Percentiles rank a stretch among this genome's conserved stretches.
Conservation (phyloP, 2,888 invertebrate species). For the Pycnomerus fuliginosus region DNA sequence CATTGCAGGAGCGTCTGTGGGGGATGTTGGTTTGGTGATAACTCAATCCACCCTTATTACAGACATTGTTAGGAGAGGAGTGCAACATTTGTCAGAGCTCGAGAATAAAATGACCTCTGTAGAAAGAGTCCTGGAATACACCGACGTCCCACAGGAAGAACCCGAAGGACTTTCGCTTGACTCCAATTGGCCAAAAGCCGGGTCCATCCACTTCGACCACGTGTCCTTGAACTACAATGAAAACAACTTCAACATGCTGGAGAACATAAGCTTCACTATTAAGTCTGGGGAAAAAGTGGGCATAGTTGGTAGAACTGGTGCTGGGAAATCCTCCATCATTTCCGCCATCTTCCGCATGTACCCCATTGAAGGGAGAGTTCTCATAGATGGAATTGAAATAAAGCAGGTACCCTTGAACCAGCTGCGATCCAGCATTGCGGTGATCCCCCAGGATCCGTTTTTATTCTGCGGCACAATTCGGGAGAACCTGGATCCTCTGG, state of each 20-base stretch:
- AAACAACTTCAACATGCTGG: conserved; percentile 68
- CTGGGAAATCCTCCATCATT: conserved; percentile 76
- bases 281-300: conserved; percentile 70
- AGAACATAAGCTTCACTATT: conserved; percentile 65
- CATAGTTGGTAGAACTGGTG: conserved; percentile 79
- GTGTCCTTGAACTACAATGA: conserved; percentile 70
- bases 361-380: conserved; percentile 70
- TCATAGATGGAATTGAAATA: conserved; percentile 75
- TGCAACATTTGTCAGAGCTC: conserved; percentile 78
- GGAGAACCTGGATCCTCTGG: conserved; percentile 84
- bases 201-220: conserved; percentile 65
- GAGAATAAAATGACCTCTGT: conserved; percentile 83
- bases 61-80: conserved; percentile 61
- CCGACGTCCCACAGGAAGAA: conserved; percentile 51
- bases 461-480: conserved; percentile 82
- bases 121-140: conserved; percentile 65
- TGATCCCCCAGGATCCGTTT: conserved; percentile 82
- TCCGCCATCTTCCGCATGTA: conserved; percentile 77
- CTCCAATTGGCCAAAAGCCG: conserved; percentile 69
- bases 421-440: conserved; percentile 71
- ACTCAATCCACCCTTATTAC: conserved; percentile 76
- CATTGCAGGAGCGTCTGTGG: conserved; percentile 35
- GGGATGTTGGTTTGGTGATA: conserved; percentile 59
- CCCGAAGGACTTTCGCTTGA: background rate
- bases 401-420: conserved; percentile 67